These are phyloP conservation scores for Promerops cafer DNA, from an alignment of 2,113 vertebrate species.

Conservation along the genomic window DNA sequence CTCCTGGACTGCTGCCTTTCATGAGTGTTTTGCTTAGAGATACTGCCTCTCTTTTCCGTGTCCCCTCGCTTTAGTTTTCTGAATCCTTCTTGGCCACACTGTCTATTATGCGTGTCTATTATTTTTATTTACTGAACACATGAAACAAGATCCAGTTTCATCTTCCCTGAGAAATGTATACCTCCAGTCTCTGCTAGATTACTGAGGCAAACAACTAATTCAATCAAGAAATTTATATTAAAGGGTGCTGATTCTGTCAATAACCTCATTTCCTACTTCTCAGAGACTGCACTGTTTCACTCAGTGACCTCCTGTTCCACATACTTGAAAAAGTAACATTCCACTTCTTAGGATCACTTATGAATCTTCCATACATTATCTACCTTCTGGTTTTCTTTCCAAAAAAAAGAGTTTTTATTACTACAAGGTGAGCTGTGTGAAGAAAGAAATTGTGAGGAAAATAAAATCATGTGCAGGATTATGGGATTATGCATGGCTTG, in stretches of 20 bases:
- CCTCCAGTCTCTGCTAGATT: background rate
- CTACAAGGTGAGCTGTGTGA: background rate
- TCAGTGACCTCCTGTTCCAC: background rate
- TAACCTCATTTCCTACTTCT: background rate
- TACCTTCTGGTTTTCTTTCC: background rate
- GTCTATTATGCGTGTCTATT: background rate
- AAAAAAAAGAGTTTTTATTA: background rate
- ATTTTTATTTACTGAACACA: conserved; percentile 3
- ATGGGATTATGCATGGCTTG: background rate
- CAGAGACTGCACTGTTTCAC: background rate
- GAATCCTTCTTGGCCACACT: background rate
- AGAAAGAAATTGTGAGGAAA: background rate
- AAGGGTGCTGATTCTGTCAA: conserved; percentile 27
- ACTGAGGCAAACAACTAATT: conserved; percentile 44
- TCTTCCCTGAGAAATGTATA: background rate
- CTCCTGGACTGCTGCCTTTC: background rate
- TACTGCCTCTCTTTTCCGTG: background rate
- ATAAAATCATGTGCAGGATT: background rate
- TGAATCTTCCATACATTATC: background rate
- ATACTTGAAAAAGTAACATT: background rate
- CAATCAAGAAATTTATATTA: conserved; percentile 24
- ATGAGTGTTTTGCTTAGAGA: background rate
- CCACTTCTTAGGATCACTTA: background rate
- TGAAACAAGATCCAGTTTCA: background rate
- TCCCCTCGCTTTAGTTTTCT: background rate